Base-by-base conservation (phyloP, 2,797 vertebrate genomes). In the Peromyscus nudipes region DNA sequence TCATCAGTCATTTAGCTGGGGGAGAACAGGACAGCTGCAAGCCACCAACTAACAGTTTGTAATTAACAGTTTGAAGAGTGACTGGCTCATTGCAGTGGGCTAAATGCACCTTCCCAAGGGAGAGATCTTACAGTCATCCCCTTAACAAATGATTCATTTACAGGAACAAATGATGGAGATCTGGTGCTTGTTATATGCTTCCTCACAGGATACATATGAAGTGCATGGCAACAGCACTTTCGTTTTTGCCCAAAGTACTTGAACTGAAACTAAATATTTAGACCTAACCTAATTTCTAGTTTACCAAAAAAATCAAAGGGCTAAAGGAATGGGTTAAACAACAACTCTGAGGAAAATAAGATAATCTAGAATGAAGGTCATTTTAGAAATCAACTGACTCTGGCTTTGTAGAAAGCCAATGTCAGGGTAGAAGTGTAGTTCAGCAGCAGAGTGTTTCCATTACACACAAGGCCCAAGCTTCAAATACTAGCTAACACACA, bases 271-370 rank as follows among this genome's bases (percentile, higher is more conserved):
- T 75, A 92, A 96, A 25, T 27, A 14, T 92, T 67, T 85, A 89
- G 55, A 83, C 31, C 75, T 92, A 93, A 62, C 2, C 57, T 89
- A 89, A 67, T 16, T 83, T 95, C 62, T 16, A 60, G 40, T 65
- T 84, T 87, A 80, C 14, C 77, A 93, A 86, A 95, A 95, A 91
- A 77, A 91, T 40, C 64, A 23, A 89, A 89, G n/a, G 34, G 19
- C 69, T 1, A 86, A 55, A 91, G 43, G 55, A 92, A 69, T 21
- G 90, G 31, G 71, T 57, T 85, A 73, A 94, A 93, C 23, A n/a
- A 89, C 40, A 87, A 86, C 25, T 16, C 17, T 13, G 21, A 92
- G 29, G 23, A 86, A 91, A 92, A 52, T 49, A 69, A 60, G 82
- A 85, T 77, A 89, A 92, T 67, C 19, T 76, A 92, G 52, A 55